Percentiles rank a stretch among this genome's conserved stretches.
Evolutionary conservation across 2,113 vertebrate genomes (phyloP).

Genomic region (Antennarius striatus): DNA sequence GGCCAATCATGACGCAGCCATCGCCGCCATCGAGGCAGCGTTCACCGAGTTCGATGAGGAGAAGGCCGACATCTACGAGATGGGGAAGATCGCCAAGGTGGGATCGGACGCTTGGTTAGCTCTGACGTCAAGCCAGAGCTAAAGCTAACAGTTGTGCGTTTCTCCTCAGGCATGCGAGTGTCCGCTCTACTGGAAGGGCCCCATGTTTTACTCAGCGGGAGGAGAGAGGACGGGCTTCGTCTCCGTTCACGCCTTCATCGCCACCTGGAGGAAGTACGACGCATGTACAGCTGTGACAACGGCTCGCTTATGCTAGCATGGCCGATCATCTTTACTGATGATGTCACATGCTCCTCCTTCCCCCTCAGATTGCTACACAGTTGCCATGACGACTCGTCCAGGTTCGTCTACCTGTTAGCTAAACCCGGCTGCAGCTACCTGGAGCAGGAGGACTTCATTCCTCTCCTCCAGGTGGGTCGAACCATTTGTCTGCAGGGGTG

Average conservation of each 20-base stretch:
- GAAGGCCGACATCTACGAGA: slow-evolving; percentile 92
- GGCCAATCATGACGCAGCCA: slow-evolving; percentile 85
- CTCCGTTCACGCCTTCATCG: slow-evolving; percentile 90
- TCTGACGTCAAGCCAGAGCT: no score
- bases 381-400: slow-evolving; percentile 93
- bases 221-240: slow-evolving; percentile 92
- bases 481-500: not conserved
- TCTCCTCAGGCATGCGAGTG: slow-evolving; percentile 87
- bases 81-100: slow-evolving; percentile 98
- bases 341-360: not conserved
- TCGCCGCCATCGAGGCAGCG: slow-evolving; percentile 85
- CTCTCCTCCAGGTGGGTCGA: slow-evolving; percentile 88
- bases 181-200: slow-evolving; percentile 97
- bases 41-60: slow-evolving; percentile 92
- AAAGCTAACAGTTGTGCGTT: slow-evolving; percentile 15
- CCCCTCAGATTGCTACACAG: slow-evolving; percentile 85
- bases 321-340: not conserved
- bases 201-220: slow-evolving; percentile 91
- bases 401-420: slow-evolving; percentile 89
- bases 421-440: slow-evolving; percentile 89
- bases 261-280: slow-evolving; percentile 95
- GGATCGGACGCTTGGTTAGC: not conserved
- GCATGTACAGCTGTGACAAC: not conserved
- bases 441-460: slow-evolving; percentile 96
- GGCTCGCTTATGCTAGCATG: no score